A percentile compares a stretch with the other conserved stretches of the same genome.
Evolutionary conservation across 2,888 invertebrate species (phyloP).

Genomic region (Caenorhabditis sp.): DNA sequence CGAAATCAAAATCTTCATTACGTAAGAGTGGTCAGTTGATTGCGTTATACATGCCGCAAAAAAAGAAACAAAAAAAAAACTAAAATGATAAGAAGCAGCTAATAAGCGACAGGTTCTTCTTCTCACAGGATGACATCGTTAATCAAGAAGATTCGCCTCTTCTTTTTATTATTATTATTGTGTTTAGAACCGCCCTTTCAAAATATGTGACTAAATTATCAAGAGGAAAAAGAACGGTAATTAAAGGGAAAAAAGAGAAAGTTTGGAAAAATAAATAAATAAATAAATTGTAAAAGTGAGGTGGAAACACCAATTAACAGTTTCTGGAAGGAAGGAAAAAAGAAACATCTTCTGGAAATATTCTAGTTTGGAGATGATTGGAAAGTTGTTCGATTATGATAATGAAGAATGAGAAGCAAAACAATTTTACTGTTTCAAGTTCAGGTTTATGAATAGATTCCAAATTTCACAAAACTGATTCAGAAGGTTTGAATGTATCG

Average conservation of each 20-base stretch:
- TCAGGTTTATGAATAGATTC: no score
- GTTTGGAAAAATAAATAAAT: not conserved
- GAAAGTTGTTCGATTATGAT: no score
- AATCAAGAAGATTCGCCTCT: not conserved
- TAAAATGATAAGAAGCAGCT: not conserved
- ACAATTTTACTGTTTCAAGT: no score
- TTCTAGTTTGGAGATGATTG: not conserved
- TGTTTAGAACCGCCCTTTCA: not conserved
- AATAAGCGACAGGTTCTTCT: constrained; percentile 1
- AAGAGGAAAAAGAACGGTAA: not conserved
- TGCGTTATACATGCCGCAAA: not conserved
- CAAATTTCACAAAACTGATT: no score
- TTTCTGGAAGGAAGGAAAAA: not conserved
- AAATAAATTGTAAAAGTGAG: not conserved
- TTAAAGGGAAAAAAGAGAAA: not conserved
- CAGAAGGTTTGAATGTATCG: no score
- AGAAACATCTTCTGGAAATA: not conserved
- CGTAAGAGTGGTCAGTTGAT: not conserved
- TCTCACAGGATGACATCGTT: not conserved
- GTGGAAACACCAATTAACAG: not conserved
- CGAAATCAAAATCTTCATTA: not conserved
- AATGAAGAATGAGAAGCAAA: no score
- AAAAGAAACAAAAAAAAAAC: not conserved
- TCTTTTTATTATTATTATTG: not conserved
- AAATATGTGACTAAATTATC: not conserved